These are phyloP conservation scores for Muraenolepis orangiensis DNA, from an alignment of 2,797 vertebrate genomes.

Conservation along the genomic window DNA sequence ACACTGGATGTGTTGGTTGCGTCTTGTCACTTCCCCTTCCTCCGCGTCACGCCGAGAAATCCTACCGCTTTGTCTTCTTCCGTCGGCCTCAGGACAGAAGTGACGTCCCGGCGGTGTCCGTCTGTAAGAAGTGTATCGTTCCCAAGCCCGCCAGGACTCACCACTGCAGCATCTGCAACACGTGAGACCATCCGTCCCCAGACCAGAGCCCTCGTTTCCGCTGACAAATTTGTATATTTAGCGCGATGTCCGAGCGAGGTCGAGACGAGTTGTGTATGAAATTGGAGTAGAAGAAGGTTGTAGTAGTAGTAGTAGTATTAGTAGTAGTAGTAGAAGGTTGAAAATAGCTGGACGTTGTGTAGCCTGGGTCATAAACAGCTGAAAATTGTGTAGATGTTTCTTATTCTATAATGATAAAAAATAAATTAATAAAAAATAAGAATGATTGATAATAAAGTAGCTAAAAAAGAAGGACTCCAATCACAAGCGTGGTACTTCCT, in stretches of 20 bases:
- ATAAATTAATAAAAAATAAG: too few relatives aligned
- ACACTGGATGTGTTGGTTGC: background rate
- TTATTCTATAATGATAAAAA: too few relatives aligned
- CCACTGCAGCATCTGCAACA: conserved; percentile 97
- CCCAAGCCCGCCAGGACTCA: conserved; percentile 93
- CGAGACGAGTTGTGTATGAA: too few relatives aligned
- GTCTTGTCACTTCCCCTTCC: background rate
- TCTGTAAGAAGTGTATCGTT: conserved; percentile 94
- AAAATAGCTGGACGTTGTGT: background rate
- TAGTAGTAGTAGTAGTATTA: too few relatives aligned
- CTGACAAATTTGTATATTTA: background rate
- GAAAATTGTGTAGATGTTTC: background rate
- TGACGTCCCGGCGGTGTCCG: conserved; percentile 80
- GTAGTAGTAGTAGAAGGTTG: too few relatives aligned
- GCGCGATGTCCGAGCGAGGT: too few relatives aligned
- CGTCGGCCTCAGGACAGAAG: conserved; percentile 74
- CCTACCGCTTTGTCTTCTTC: background rate
- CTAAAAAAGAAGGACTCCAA: background rate
- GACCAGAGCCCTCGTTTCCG: too few relatives aligned
- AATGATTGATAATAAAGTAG: too few relatives aligned
- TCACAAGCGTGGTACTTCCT: background rate
- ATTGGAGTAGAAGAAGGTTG: too few relatives aligned
- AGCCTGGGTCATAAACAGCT: background rate
- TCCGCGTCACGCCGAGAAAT: background rate
- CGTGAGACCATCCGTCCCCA: conserved; percentile 76